A percentile compares a stretch with the other conserved stretches of the same genome.
Conservation (phyloP, 2,797 vertebrate species). For the Darevskia nairensis region DNA sequence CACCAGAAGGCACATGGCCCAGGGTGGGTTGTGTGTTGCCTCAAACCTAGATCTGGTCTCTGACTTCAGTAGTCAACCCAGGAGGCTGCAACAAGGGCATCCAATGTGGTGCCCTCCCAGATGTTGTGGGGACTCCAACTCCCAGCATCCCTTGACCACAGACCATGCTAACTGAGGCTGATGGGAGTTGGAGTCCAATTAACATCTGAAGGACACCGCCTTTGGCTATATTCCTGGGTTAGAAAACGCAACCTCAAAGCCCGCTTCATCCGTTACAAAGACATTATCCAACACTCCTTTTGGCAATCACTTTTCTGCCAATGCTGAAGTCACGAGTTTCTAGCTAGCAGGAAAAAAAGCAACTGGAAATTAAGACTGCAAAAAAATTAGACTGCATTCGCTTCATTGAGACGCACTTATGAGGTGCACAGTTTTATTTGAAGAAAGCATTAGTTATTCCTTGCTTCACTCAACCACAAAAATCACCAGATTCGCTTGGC, state of each 20-base stretch:
- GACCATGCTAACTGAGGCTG: too few species aligned
- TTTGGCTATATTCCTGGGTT: too few species aligned
- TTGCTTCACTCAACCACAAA: background rate
- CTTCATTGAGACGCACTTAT: background rate
- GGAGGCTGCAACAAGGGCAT: background rate
- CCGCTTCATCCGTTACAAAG: background rate
- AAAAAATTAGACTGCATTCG: background rate
- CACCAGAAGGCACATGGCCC: background rate
- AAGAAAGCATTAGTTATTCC: background rate
- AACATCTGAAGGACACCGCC: too few species aligned
- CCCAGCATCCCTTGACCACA: too few species aligned
- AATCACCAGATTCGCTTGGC: background rate
- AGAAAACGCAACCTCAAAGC: too few species aligned
- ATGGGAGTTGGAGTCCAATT: too few species aligned
- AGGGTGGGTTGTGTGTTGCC: background rate
- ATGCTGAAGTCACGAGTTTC: background rate
- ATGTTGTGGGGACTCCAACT: background rate
- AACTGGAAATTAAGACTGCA: too few species aligned
- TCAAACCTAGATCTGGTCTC: background rate
- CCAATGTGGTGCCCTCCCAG: background rate
- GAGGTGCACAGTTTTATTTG: background rate
- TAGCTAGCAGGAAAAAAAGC: too few species aligned
- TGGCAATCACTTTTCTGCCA: background rate
- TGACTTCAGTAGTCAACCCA: background rate
- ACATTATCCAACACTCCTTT: background rate